These are phyloP conservation scores for Rhodinocichla rosea DNA, from an alignment of 2,113 vertebrate genomes.

Conservation along the genomic window DNA sequence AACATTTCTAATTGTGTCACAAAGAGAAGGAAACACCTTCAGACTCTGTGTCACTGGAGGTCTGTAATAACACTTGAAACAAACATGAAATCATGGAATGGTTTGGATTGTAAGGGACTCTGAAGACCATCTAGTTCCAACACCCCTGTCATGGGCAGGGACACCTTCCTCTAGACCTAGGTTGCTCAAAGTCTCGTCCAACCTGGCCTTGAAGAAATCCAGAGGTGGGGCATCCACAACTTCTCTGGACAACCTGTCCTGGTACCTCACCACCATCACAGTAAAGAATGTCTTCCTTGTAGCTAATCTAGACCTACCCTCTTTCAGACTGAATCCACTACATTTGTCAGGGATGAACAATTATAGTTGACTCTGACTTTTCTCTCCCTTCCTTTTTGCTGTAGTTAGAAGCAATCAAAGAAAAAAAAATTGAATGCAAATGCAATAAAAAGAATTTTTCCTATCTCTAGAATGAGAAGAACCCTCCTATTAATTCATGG, in stretches of 20 bases:
- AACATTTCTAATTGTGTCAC: not conserved
- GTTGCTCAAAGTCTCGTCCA: not conserved
- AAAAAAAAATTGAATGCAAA: not conserved
- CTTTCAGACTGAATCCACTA: not conserved
- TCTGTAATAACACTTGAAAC: not conserved
- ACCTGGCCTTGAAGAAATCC: not conserved
- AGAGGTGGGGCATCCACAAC: not conserved
- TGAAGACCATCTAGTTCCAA: not conserved
- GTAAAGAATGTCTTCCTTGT: not conserved
- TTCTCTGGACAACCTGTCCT: not conserved
- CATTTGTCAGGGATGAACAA: not conserved
- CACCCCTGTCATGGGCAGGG: not conserved
- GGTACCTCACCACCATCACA: not conserved
- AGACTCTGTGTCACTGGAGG: not conserved
- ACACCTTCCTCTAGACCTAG: not conserved
- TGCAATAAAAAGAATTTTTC: not conserved
- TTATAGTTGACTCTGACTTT: not conserved
- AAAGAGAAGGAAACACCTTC: not conserved
- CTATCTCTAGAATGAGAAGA: not conserved
- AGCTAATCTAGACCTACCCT: not conserved
- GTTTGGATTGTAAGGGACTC: not conserved
- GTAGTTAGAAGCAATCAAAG: not conserved
- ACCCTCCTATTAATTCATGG: not conserved
- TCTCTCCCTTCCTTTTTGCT: not conserved
- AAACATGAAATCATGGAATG: not conserved